A percentile compares a stretch with the other conserved stretches of the same genome.
These are phyloP conservation scores for Amphiprion ocellaris DNA, from an alignment of 2,113 vertebrate species.

Conservation along the genomic window DNA sequence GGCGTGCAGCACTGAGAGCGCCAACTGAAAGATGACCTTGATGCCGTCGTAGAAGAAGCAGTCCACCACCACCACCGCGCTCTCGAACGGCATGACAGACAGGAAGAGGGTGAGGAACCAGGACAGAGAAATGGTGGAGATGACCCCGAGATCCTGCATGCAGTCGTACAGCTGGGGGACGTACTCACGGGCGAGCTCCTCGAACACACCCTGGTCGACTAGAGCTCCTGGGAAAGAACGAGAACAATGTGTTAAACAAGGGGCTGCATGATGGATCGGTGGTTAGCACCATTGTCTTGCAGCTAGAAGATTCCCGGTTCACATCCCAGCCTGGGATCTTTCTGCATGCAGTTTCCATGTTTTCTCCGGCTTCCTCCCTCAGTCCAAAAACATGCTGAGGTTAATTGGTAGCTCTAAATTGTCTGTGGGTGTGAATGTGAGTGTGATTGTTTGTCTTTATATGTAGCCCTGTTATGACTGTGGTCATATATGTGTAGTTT, in stretches of 20 bases:
- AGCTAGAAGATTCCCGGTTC: too few relatives aligned
- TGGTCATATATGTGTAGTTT: too few relatives aligned
- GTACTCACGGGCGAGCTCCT: slow-evolving; percentile 94
- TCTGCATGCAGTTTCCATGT: too few relatives aligned
- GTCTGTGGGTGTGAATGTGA: too few relatives aligned
- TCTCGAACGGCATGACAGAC: slow-evolving; percentile 98
- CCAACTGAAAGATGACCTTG: slow-evolving; percentile 99
- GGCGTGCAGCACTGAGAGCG: slow-evolving; percentile 94
- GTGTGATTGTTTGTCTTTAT: too few relatives aligned
- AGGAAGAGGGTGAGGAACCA: slow-evolving; percentile 99
- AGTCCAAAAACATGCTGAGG: too few relatives aligned
- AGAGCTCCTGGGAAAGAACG: slow-evolving; percentile 88
- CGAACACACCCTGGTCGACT: slow-evolving; percentile 98
- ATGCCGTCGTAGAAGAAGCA: slow-evolving; percentile 99
- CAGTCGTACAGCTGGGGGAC: slow-evolving; percentile 98
- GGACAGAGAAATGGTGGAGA: slow-evolving; percentile 98
- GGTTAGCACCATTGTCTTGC: too few relatives aligned
- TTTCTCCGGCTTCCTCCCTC: too few relatives aligned
- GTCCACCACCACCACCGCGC: slow-evolving; percentile 97
- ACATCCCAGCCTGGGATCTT: too few relatives aligned
- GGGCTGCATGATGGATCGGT: too few relatives aligned
- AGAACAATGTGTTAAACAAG: not conserved
- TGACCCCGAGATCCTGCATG: slow-evolving; percentile 98
- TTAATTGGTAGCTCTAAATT: too few relatives aligned
- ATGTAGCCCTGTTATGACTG: too few relatives aligned